Evolutionary conservation across 2,113 vertebrate genomes (phyloP), one percentile per base, ranked within the genome.

Genomic region (pig (Sus scrofa)): DNA sequence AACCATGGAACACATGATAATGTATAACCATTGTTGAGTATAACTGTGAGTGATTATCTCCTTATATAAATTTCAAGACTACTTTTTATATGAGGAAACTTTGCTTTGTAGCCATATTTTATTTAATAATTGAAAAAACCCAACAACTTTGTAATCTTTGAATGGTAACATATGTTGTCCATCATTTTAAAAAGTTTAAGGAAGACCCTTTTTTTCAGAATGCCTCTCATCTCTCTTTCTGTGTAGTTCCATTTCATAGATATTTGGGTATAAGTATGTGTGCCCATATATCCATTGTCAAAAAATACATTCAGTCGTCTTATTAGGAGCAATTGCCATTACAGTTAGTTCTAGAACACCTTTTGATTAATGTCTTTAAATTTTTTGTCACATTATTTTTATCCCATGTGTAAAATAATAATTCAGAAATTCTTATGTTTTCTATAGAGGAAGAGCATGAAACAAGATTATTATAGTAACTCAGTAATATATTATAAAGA

Each of bases 401-500:
- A 86, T 95, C 92, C 86, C 92, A 87, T 62, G 94, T 95, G 82
- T 90, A 98, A 96, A 96, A 86, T 44, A 96, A 90, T 93, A 95
- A 97, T 94, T 98, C 93, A 83, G 60, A 97, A 93, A 84, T 39
- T 74, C 74, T 97, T 96, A 73, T 97, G 83, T 77, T 60, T 87
- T 92, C 44, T 88, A 44, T 94, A 91, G 78, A 77, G 79, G 50
- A 97, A 96, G 86, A 97, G 10, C 58, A 82, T 6, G 60, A 97
- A 98, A 93, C 74, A 94, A 97, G 95, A 95, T 98, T 97, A 95
- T 98, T 97, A 94, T 84, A 97, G 97, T 96, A 98, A 97, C 90
- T 98, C 92, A 52, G 4, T 97, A 96, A 98, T 97, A 97, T 94
- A 97, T 98, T 98, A 83, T 89, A 97, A 98, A 86, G 85, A 97